Evolutionary conservation across 2,888 invertebrate genomes (phyloP), one percentile per base, ranked within the genome.

Genomic region (Euzophera pinguis): DNA sequence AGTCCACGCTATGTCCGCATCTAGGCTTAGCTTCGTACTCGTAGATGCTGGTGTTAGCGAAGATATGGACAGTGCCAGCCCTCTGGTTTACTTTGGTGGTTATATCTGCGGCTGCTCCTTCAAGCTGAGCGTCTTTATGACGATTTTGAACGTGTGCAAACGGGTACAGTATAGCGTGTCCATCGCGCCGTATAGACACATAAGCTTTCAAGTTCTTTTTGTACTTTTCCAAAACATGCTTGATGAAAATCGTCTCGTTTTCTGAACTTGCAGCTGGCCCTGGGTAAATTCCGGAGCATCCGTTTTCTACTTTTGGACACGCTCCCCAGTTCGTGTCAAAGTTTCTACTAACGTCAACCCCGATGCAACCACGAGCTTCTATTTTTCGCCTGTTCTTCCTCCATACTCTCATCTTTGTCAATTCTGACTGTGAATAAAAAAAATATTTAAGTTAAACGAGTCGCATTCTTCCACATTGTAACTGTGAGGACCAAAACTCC

Each of bases 121-220:
- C 58, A 1, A 76, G 43, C 6, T 61, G 38, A 0, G 58, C 60
- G 1, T 51, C 51, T 1, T 64, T 63, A 0, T 54, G 42, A 1
- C 39, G 50, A 1, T 48, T 53, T 54, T 70, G 63, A 0, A 83
- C 81, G 60, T 86, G 92, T 6, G 92, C 94, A 85, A 92, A 93
- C 0, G 94, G 94, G 67, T 93, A 93, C 10, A 93, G 72, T 38
- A 95, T 69, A 27, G 91, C 91, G 56, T 92, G 91, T 1, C 95
- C 95, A 63, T 93, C 94, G 3, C 94, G 92, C 73, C 95, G 95
- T 27, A 96, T 75, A 0, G 94, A 93, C 37, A 96, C 63, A 72
- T 95, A 97, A 49, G 93, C 85, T 64, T 92, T 91, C 8, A 92
- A 73, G 1, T 83, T 69, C 0, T 79, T 71, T 22, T 86, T 84